Conservation (phyloP, 1,140 invertebrate genomes). For the Delia radicum region DNA sequence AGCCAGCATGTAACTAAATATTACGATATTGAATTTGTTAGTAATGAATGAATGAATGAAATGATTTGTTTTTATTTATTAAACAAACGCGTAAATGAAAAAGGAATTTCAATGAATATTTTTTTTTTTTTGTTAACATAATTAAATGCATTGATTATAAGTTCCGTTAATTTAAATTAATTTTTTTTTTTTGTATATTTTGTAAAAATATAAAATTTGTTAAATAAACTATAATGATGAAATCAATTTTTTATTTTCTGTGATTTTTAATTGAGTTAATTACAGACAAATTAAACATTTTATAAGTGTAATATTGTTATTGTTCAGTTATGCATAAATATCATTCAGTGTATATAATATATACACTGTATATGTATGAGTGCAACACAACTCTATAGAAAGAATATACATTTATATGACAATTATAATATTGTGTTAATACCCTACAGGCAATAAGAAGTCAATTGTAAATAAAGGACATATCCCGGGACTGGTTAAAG, state of each 20-base stretch:
- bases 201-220: background rate
- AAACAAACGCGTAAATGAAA: background rate
- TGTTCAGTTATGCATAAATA: conserved; percentile 14
- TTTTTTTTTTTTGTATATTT: background rate
- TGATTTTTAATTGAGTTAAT: conserved; percentile 22
- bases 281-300: conserved; percentile 20
- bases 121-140: background rate
- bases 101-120: background rate
- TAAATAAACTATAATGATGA: conserved; percentile 2
- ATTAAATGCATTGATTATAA: background rate
- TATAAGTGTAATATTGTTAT: conserved; percentile 13
- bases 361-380: background rate
- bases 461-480: too few species aligned
- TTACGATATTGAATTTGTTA: background rate
- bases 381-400: too few species aligned
- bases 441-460: too few species aligned
- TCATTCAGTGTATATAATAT: background rate
- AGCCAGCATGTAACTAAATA: background rate
- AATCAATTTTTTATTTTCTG: background rate
- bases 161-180: background rate
- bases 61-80: background rate
- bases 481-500: too few species aligned
- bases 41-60: background rate
- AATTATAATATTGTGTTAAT: too few species aligned
- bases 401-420: too few species aligned